phyloP scores from a whole-genome alignment of 1,140 invertebrate genomes.

The Meloidogyne floridensis region DNA sequence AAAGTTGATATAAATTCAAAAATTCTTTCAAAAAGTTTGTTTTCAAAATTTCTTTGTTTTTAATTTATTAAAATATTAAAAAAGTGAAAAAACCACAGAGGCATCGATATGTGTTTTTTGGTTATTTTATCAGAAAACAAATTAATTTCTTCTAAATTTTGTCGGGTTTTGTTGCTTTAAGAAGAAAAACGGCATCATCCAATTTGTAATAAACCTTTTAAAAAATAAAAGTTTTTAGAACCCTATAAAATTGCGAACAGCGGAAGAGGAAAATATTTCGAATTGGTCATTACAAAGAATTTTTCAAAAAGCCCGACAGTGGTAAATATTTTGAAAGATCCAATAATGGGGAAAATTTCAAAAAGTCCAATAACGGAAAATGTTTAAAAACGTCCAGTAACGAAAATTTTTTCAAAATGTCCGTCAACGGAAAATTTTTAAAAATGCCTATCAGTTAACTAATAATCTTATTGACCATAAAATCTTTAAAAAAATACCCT shows the following conservation, averaged over 20 bases:
- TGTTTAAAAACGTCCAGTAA: no score
- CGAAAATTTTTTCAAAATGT: no score
- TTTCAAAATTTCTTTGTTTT: not conserved
- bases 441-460: no score
- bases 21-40: not conserved
- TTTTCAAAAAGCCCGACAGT: no score
- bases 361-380: no score
- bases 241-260: not conserved
- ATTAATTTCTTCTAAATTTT: not conserved
- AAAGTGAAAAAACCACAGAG: not conserved
- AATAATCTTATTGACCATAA: no score
- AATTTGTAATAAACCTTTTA: conserved; percentile 84
- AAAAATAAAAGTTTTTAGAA: not conserved
- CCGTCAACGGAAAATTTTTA: no score
- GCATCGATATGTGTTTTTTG: not conserved
- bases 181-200: conserved; percentile 79
- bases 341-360: no score
- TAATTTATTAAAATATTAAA: not conserved
- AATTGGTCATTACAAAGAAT: no score
- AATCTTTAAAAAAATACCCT: conserved; percentile 28
- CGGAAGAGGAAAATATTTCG: no score
- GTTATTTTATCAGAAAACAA: not conserved
- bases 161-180: conserved; percentile 59
- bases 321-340: no score
- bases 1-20: not conserved